Percentiles rank a stretch among this genome's conserved stretches.
Conservation (phyloP, 30 jellyfish, hydroid and myxozoan genomes). For the Aurelia sp. region DNA sequence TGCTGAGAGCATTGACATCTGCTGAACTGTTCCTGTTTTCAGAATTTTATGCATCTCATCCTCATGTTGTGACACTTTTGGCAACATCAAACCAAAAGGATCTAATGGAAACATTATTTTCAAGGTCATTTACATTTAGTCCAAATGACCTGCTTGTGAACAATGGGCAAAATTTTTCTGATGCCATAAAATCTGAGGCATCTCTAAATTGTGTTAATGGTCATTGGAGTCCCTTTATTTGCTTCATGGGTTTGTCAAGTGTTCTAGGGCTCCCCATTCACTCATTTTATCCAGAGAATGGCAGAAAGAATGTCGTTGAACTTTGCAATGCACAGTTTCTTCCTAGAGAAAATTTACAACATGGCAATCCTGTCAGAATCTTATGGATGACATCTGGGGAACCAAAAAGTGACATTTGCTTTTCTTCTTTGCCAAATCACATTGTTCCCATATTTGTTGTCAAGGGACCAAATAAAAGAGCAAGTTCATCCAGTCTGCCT, state of each 20-base stretch:
- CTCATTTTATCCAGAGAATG: background rate
- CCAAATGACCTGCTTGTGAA: too few species aligned
- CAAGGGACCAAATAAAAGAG: background rate
- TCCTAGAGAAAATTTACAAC: background rate
- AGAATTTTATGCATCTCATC: background rate
- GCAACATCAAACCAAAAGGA: background rate
- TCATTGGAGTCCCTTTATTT: slow-evolving; percentile 13
- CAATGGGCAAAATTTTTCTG: background rate
- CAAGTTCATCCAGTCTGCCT: background rate
- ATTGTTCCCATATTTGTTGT: background rate
- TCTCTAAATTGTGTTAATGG: background rate
- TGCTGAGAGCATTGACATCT: background rate
- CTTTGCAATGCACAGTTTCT: background rate
- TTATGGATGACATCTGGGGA: too few species aligned
- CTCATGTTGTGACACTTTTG: background rate
- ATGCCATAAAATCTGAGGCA: slow-evolving; percentile 21
- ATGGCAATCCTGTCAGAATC: too few species aligned
- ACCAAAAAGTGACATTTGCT: too few species aligned
- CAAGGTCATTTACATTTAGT: too few species aligned
- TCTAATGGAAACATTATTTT: too few species aligned
- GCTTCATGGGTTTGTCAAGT: slow-evolving; percentile 15
- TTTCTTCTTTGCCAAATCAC: background rate
- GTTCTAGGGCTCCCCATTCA: slow-evolving; percentile 18
- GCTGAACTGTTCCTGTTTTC: background rate
- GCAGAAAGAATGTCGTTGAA: background rate